These are phyloP conservation scores for Manduca sexta DNA, from an alignment of 1,140 invertebrate species.

Conservation along the genomic window DNA sequence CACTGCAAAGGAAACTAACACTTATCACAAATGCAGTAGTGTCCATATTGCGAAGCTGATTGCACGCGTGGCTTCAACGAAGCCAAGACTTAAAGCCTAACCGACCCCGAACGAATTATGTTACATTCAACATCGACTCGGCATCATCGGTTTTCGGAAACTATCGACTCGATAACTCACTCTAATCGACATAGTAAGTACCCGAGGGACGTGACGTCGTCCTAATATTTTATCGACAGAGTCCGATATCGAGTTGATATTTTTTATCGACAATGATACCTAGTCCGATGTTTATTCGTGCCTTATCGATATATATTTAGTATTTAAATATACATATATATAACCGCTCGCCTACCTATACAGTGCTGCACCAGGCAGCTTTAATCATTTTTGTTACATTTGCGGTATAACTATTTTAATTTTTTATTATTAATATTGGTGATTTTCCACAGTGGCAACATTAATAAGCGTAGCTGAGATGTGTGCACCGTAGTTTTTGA, in stretches of 20 bases:
- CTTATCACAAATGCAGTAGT: slow-evolving; percentile 56
- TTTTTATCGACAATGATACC: too few species aligned
- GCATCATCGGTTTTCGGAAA: not conserved
- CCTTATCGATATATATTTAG: too few species aligned
- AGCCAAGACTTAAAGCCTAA: slow-evolving; percentile 29
- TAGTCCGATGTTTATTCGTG: too few species aligned
- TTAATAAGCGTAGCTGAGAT: slow-evolving; percentile 6
- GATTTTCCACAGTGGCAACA: slow-evolving; percentile 1
- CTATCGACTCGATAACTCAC: too few species aligned
- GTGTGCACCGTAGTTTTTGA: slow-evolving; percentile 1
- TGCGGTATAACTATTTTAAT: too few species aligned
- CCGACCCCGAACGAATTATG: slow-evolving; percentile 20
- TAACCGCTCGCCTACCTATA: not conserved
- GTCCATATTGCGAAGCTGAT: slow-evolving; percentile 27
- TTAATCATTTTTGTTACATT: too few species aligned
- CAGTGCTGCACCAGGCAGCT: slow-evolving; percentile 10
- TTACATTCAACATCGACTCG: too few species aligned
- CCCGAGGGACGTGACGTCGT: too few species aligned
- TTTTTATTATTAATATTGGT: too few species aligned
- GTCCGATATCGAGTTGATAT: not conserved
- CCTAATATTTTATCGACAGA: not conserved
- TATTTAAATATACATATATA: slow-evolving; percentile 5
- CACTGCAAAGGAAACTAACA: slow-evolving; percentile 34
- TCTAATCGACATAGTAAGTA: not conserved
- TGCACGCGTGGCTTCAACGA: slow-evolving; percentile 16